Evolutionary conservation across 1,140 invertebrate species (phyloP).

Genomic region (Lethrus apterus): DNA sequence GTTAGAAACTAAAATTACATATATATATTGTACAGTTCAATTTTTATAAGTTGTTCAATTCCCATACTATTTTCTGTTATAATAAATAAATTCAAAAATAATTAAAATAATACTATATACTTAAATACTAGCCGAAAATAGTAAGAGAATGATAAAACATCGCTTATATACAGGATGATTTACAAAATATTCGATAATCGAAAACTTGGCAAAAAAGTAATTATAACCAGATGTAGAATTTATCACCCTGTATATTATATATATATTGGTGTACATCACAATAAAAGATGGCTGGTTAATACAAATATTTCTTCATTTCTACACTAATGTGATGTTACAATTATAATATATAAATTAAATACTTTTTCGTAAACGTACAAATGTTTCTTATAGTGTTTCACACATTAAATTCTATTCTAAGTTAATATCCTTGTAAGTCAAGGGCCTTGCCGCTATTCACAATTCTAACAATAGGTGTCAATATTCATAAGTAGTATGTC

Average conservation of each 20-base stretch:
- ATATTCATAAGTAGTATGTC: conserved; percentile 18
- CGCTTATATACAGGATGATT: conserved; percentile 14
- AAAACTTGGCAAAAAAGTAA: conserved; percentile 14
- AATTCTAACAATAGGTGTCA: conserved; percentile 33
- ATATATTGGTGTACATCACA: conserved; percentile 21
- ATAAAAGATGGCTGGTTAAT: conserved; percentile 13
- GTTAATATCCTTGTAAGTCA: conserved; percentile 28
- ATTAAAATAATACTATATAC: conserved; percentile 5
- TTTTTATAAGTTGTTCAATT: background rate
- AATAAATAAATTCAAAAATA: conserved; percentile 13
- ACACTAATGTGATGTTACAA: conserved; percentile 17
- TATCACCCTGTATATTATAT: conserved; percentile 19
- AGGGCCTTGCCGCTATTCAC: conserved; percentile 36
- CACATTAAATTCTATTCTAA: conserved; percentile 32
- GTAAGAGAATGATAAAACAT: background rate
- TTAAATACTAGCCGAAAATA: background rate
- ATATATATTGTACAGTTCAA: conserved; percentile 13
- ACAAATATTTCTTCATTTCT: conserved; percentile 2
- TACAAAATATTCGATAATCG: conserved; percentile 1
- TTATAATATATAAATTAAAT: conserved; percentile 20
- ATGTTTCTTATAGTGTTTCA: conserved; percentile 28
- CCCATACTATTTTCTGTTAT: background rate
- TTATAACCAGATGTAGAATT: conserved; percentile 18
- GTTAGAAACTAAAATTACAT: conserved; percentile 14
- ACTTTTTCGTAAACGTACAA: conserved; percentile 19